Conservation (phyloP, 2,888 invertebrate species). For the Anthophora plumipes region DNA sequence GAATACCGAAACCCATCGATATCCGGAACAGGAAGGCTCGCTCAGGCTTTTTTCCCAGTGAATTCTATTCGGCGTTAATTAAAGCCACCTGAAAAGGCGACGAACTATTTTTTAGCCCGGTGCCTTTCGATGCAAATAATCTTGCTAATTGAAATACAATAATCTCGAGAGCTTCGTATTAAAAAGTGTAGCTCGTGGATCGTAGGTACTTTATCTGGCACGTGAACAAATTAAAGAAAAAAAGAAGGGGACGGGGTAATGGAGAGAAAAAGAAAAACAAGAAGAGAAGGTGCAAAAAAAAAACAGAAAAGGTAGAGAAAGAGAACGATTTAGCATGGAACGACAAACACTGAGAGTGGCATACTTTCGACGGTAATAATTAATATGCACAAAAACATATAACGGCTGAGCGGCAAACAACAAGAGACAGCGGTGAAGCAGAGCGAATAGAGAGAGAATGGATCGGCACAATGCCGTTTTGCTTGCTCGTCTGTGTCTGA, state of each 20-base stretch:
- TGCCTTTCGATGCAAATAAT: not conserved
- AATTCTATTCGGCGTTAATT: conserved; percentile 29
- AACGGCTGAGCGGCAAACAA: conserved; percentile 65
- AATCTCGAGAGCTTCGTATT: not conserved
- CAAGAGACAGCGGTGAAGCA: conserved; percentile 17
- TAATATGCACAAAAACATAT: conserved; percentile 74
- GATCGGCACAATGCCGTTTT: conserved; percentile 69
- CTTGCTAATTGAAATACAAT: conserved; percentile 18
- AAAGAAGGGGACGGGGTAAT: no score
- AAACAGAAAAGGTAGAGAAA: not conserved
- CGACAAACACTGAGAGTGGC: not conserved
- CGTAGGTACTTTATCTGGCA: no score
- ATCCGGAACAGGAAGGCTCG: not conserved
- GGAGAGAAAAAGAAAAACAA: no score
- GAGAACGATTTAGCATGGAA: not conserved
- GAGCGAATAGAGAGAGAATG: conserved; percentile 58
- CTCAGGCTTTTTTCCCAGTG: not conserved
- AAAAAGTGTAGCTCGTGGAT: not conserved
- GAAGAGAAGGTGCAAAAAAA: no score
- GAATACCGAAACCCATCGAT: conserved; percentile 32
- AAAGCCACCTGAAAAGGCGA: conserved; percentile 5
- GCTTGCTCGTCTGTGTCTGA: conserved; percentile 76
- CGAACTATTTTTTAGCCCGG: conserved; percentile 5
- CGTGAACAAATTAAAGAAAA: not conserved
- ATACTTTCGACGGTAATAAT: conserved; percentile 42